These are phyloP conservation scores for Lipotes vexillifer DNA, from an alignment of 2,113 vertebrate genomes.

Conservation along the genomic window DNA sequence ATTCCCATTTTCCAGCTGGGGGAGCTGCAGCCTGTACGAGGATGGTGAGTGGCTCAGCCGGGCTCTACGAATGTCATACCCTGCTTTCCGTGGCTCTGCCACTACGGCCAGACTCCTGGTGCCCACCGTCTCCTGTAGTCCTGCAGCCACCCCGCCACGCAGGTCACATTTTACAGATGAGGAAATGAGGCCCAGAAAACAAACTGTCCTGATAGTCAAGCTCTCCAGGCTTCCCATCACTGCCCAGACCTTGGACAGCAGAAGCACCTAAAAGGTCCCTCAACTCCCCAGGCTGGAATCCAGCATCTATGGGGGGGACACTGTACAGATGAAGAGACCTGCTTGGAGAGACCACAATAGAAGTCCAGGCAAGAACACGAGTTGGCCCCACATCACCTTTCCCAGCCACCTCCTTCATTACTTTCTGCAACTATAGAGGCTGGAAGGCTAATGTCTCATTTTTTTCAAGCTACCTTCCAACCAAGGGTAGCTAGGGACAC, in stretches of 20 bases:
- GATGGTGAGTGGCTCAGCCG: background rate
- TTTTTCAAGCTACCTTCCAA: background rate
- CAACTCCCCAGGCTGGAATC: background rate
- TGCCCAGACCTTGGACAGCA: background rate
- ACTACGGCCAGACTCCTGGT: accelerated
- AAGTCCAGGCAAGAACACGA: background rate
- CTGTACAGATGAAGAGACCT: background rate
- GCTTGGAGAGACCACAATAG: background rate
- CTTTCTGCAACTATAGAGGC: background rate
- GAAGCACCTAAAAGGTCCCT: background rate
- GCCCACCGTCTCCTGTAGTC: accelerated
- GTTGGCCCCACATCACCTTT: background rate
- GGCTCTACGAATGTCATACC: accelerated
- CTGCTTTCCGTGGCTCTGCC: accelerated
- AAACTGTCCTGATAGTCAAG: background rate
- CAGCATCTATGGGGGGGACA: accelerated
- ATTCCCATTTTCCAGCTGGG: background rate
- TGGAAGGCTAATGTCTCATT: background rate
- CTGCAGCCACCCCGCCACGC: background rate
- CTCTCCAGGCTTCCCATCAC: background rate
- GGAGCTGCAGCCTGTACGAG: accelerated
- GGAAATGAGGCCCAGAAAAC: background rate
- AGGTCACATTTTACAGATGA: background rate
- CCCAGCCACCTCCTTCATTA: background rate
- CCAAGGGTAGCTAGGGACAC: background rate